Evolutionary conservation across 2,113 vertebrate genomes (phyloP).

Genomic region (Protobothrops mucrosquamatus): DNA sequence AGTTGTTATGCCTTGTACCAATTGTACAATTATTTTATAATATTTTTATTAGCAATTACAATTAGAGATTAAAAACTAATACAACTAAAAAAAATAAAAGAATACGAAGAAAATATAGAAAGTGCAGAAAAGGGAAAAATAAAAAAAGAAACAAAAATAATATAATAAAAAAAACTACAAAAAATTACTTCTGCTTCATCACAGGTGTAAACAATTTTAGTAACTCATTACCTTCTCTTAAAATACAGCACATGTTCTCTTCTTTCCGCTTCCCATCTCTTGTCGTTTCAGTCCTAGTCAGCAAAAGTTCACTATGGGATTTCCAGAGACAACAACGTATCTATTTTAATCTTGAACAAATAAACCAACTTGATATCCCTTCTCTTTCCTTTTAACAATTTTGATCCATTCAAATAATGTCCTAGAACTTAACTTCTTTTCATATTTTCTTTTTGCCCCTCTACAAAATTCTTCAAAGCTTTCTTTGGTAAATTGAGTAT

Average conservation of each 20-base stretch:
- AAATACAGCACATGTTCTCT: not conserved
- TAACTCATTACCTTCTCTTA: not conserved
- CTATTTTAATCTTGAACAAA: not conserved
- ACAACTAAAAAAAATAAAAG: not conserved
- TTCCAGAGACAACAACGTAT: not conserved
- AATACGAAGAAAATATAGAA: not conserved
- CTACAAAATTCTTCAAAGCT: not conserved
- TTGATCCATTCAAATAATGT: not conserved
- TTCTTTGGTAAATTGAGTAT: not conserved
- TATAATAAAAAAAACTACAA: not conserved
- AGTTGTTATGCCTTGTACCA: not conserved
- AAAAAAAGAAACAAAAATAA: not conserved
- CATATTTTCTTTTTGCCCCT: not conserved
- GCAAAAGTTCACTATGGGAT: not conserved
- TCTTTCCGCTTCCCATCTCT: not conserved
- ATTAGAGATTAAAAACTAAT: not conserved
- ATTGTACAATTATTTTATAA: not conserved
- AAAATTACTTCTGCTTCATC: not conserved
- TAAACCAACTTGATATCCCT: not conserved
- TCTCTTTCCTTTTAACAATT: not conserved
- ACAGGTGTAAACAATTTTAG: not conserved
- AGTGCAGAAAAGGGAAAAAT: not conserved
- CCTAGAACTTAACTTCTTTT: not conserved
- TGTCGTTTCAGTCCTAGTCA: not conserved
- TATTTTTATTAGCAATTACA: not conserved